A percentile compares a stretch with the other conserved stretches of the same genome.
phyloP scores from a whole-genome alignment of 2,888 invertebrate species.

The Stenichneumon culpator region DNA sequence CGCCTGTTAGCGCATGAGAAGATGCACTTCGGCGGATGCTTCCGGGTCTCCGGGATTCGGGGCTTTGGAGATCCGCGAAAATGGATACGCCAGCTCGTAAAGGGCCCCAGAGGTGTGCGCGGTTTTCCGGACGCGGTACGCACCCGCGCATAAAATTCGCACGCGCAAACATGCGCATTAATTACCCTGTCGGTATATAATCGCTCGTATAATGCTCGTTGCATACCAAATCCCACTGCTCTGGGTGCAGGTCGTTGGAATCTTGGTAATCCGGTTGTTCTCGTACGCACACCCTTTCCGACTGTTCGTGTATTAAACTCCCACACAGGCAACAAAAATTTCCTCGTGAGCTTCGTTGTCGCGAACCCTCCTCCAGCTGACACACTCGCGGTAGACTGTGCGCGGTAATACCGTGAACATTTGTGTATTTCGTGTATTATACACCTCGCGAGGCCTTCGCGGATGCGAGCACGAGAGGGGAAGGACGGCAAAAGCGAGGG shows the following conservation, averaged over 20 bases:
- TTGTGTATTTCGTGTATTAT: slow-evolving; percentile 13
- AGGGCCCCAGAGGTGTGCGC: slow-evolving; percentile 13
- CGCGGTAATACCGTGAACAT: slow-evolving; percentile 3
- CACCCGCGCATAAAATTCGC: not conserved
- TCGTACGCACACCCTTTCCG: slow-evolving; percentile 6
- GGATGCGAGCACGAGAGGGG: not conserved
- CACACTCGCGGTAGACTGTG: not conserved
- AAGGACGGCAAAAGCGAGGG: not conserved
- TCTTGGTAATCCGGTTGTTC: slow-evolving; percentile 17
- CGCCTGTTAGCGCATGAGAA: slow-evolving; percentile 77
- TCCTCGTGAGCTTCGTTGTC: not conserved
- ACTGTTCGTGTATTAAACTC: not conserved
- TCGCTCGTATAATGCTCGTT: slow-evolving; percentile 10
- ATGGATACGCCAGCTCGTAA: not conserved
- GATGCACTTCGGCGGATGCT: slow-evolving; percentile 69
- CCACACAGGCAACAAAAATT: not conserved
- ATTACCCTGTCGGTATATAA: not conserved
- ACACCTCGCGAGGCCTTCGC: slow-evolving; percentile 5
- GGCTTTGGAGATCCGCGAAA: slow-evolving; percentile 18
- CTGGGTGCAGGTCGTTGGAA: not conserved
- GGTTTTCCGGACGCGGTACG: not conserved
- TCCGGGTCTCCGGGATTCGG: slow-evolving; percentile 4
- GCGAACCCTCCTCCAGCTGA: not conserved
- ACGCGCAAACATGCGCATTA: not conserved
- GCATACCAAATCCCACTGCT: slow-evolving; percentile 3